Evolutionary conservation across 2,113 vertebrate genomes (phyloP), one percentile per base, ranked within the genome.

Genomic region (Syngnathus scovelli): DNA sequence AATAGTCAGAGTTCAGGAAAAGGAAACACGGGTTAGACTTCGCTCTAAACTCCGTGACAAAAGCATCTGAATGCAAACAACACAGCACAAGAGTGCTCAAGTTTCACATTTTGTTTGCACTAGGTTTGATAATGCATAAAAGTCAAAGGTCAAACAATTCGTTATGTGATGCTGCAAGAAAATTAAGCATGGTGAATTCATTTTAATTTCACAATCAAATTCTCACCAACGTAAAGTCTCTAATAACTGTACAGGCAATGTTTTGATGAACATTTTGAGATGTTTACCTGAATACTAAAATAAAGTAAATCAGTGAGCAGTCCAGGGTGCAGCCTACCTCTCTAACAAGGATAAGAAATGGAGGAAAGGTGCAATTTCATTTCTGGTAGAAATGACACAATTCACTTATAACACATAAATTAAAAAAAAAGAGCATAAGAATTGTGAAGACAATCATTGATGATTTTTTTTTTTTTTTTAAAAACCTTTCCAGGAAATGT

Each of bases 1-100:
- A 71, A 66, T 64, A 77, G 48, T 77, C 44, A 49, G 3, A 6
- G 61, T 62, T 62, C 39, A 44, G 36, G 33, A 66, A 21, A 36
- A 6, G 33, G 46, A 38, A 61, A 77, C 10, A 37, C 56, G 61
- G 15, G 66, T 64, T 56, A 61, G 55, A 70, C 61, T 36, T 68
- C 69, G 52, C 37, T 81, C 81, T 75, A 78, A 68, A 73, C 33
- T 52, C 68, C 68, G 52, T 74, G 75, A 74, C n/a, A 27, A 69
- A 77, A 69, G 70, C 61, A 70, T 41, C 58, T 52, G 65, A 62
- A 66, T 18, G 78, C 51, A 68, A 54, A 75, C 76, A 75, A 74
- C n/a, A 33, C 65, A 55, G 56, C 39, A 38, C 43, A 18, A 64
- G 54, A 72, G 58, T 56, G 66, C 72, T 72, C 49, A 66, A 61